Evolutionary conservation across 2,888 invertebrate genomes (phyloP).

Genomic region (Drosophila nr. medialis): DNA sequence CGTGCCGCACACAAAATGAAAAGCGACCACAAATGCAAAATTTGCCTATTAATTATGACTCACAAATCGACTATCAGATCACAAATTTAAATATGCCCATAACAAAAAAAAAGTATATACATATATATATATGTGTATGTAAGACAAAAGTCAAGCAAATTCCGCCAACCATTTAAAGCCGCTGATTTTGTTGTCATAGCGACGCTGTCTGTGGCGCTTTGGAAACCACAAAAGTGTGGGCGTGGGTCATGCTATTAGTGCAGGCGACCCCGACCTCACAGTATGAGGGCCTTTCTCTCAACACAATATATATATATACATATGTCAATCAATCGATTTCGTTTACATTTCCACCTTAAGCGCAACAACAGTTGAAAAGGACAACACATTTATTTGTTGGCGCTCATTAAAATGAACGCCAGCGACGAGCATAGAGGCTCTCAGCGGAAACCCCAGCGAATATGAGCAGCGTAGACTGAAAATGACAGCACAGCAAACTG

Average conservation of each 20-base stretch:
- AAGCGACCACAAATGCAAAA: neutral
- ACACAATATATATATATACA: slow-evolving; percentile 1
- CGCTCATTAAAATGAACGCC: slow-evolving; percentile 54
- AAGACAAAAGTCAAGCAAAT: slow-evolving; percentile 10
- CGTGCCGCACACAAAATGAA: neutral
- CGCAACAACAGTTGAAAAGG: slow-evolving; percentile 43
- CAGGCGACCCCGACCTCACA: slow-evolving; percentile 28
- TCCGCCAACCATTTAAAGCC: slow-evolving; percentile 17
- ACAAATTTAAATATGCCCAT: neutral
- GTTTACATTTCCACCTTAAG: slow-evolving; percentile 48
- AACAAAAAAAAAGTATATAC: neutral
- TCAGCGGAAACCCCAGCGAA: slow-evolving; percentile 3
- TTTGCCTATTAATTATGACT: slow-evolving; percentile 11
- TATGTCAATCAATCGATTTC: slow-evolving; percentile 65
- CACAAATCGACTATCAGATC: slow-evolving; percentile 9
- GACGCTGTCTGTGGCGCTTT: slow-evolving; percentile 18
- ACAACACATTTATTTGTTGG: slow-evolving; percentile 40
- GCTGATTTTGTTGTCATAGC: slow-evolving; percentile 11
- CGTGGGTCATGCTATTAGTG: slow-evolving; percentile 47
- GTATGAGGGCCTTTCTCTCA: slow-evolving; percentile 7
- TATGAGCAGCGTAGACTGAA: slow-evolving; percentile 28
- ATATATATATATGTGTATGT: neutral
- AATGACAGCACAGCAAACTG: slow-evolving; percentile 34
- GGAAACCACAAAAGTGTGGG: slow-evolving; percentile 64
- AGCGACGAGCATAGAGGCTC: slow-evolving; percentile 26